Base-by-base conservation (phyloP, 2,888 invertebrate species). In the Drosophila antonietae region DNA sequence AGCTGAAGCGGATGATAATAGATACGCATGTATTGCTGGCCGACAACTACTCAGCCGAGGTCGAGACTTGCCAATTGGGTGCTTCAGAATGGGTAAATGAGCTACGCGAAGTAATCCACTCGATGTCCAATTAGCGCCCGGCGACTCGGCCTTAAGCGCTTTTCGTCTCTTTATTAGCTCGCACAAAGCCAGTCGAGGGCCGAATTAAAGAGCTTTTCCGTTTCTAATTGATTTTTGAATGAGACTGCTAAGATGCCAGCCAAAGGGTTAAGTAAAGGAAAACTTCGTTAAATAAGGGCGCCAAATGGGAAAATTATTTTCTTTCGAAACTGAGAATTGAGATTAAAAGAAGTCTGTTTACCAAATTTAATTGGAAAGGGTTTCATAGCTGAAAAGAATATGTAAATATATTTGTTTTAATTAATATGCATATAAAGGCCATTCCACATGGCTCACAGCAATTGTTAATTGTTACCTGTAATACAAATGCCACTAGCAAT, bases 81-180 rank as follows among this genome's bases (percentile, higher is more conserved):
- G 18, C 70, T 60, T 62, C 39, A 59, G 67, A 52, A 35, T 39
- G 58, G 75, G n/a, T 63, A 56, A 67, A 59, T 46, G 58, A 56
- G 56, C 44, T 18, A 33, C 53, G 18, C 53, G 20, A 61, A 72
- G 55, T 75, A 71, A 71, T 67, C 77, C 71, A 64, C 78, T 77
- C 61, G 71, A 78, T 75, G 78, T 77, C 71, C 71, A 77, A 77
- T 77, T 75, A 77, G 67, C 67, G 78, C 41, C 52, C n/a, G 44
- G 58, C 39, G n/a, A 53, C 10, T 15, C 6, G 23, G 41, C 23
- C 33, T 31, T 37, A 57, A 64, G 55, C 31, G 69, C 57, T 52
- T 31, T 63, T 7, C 31, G n/a, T 57, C 39, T 39, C 57, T 59
- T 70, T 64, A 65, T 65, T 65, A 43, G 49, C 46, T 23, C 46